Conservation (phyloP, 2,888 invertebrate genomes). For the Anticlea derivata region DNA sequence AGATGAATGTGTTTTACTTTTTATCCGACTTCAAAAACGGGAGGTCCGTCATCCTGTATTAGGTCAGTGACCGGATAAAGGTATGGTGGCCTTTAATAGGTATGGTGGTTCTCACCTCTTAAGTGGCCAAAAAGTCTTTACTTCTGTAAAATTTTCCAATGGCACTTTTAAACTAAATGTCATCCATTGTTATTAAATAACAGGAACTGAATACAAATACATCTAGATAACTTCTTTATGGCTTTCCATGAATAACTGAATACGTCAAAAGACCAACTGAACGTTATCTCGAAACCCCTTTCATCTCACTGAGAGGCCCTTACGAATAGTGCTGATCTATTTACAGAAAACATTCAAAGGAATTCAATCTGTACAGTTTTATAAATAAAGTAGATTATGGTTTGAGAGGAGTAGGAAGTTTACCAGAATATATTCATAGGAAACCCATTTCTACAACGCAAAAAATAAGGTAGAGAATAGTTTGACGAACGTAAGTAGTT, state of each 20-base stretch:
- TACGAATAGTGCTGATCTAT: constrained; percentile 38
- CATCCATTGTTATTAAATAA: constrained; percentile 30
- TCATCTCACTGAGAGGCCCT: constrained; percentile 45
- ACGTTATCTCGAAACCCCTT: constrained; percentile 62
- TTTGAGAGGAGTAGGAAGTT: constrained; percentile 25
- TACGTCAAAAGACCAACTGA: constrained; percentile 58
- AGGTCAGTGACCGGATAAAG: too few relatives aligned
- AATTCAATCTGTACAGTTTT: background rate
- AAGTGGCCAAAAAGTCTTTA: too few relatives aligned
- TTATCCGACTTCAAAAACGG: too few relatives aligned
- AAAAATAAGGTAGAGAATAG: background rate
- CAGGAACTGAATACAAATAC: constrained; percentile 34
- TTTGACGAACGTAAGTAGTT: constrained; percentile 3
- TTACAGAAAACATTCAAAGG: background rate
- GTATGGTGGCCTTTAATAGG: too few relatives aligned
- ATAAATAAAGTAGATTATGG: background rate
- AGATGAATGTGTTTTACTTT: background rate
- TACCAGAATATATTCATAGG: background rate
- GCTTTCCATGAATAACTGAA: constrained; percentile 73
- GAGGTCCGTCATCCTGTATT: too few relatives aligned
- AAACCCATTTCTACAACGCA: background rate
- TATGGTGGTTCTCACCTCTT: too few relatives aligned
- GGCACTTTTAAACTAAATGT: constrained; percentile 25
- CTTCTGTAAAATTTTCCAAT: constrained; percentile 16
- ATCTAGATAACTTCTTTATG: constrained; percentile 48